Conservation (phyloP, 2,797 vertebrate genomes). For the Sternotherus odoratus region DNA sequence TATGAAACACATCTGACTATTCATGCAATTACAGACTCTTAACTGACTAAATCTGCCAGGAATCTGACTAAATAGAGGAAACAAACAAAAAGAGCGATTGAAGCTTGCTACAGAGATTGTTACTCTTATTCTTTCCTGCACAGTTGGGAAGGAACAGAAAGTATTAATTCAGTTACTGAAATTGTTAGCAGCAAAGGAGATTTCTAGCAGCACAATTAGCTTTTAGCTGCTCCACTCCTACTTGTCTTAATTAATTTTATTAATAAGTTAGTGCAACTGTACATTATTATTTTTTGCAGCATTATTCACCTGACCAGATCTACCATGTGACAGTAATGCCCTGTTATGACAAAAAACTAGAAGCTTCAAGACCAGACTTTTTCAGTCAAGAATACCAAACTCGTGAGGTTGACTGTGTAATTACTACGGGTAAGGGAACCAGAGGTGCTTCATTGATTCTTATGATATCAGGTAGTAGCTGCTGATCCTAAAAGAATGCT, state of each 20-base stretch:
- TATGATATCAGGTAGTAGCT: background rate
- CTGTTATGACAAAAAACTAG: conserved; percentile 97
- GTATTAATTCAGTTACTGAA: background rate
- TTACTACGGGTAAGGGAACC: conserved; percentile 89
- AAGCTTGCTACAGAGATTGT: background rate
- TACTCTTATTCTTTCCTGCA: background rate
- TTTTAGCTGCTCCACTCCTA: background rate
- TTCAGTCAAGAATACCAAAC: conserved; percentile 86
- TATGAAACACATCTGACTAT: background rate
- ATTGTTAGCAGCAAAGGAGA: accelerated
- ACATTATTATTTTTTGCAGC: conserved; percentile 75
- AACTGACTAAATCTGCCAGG: background rate
- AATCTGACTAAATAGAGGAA: background rate
- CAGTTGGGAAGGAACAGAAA: background rate
- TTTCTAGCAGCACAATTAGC: background rate
- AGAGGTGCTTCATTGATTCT: background rate
- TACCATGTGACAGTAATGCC: conserved; percentile 97
- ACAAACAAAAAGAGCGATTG: background rate
- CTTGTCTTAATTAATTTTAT: background rate
- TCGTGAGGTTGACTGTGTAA: conserved; percentile 96
- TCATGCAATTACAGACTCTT: background rate
- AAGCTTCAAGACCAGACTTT: conserved; percentile 95
- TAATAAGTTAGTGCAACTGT: background rate
- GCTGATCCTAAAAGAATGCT: background rate
- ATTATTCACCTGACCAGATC: conserved; percentile 85